phyloP scores from a whole-genome alignment of 2,113 vertebrate species.

The Polyodon spathula region DNA sequence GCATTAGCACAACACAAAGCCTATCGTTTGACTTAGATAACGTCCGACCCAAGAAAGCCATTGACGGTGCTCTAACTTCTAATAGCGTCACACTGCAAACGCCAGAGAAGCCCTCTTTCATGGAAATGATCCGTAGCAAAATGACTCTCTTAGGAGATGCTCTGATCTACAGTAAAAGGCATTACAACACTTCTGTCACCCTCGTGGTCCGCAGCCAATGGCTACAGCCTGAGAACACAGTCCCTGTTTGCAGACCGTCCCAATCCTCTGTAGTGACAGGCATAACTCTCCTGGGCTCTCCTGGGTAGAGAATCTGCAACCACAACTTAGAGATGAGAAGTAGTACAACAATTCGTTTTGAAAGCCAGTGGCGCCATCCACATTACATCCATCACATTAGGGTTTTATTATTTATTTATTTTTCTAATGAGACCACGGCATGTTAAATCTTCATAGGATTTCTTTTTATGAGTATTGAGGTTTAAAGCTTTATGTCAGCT shows the following conservation, averaged over 20 bases:
- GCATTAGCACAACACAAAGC: too few relatives aligned
- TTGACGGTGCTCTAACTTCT: too few relatives aligned
- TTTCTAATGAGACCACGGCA: too few relatives aligned
- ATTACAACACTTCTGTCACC: neutral
- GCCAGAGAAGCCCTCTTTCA: too few relatives aligned
- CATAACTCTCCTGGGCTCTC: neutral
- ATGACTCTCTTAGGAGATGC: neutral
- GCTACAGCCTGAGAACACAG: neutral
- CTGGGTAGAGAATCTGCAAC: neutral
- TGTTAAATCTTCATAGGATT: too few relatives aligned
- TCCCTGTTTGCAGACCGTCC: neutral
- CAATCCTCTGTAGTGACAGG: neutral
- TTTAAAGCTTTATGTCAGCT: too few relatives aligned
- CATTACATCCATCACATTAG: too few relatives aligned
- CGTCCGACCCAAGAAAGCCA: too few relatives aligned
- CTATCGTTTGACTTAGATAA: too few relatives aligned
- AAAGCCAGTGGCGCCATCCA: neutral
- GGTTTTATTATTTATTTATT: too few relatives aligned
- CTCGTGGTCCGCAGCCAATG: neutral
- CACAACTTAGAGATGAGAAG: neutral
- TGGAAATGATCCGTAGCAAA: neutral
- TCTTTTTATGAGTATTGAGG: too few relatives aligned
- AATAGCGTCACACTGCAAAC: too few relatives aligned
- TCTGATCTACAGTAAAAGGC: neutral
- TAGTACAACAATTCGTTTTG: neutral